Percentiles rank a stretch among this genome's conserved stretches.
Conservation (phyloP, 2,888 invertebrate genomes). For the Drosophila borealis region DNA sequence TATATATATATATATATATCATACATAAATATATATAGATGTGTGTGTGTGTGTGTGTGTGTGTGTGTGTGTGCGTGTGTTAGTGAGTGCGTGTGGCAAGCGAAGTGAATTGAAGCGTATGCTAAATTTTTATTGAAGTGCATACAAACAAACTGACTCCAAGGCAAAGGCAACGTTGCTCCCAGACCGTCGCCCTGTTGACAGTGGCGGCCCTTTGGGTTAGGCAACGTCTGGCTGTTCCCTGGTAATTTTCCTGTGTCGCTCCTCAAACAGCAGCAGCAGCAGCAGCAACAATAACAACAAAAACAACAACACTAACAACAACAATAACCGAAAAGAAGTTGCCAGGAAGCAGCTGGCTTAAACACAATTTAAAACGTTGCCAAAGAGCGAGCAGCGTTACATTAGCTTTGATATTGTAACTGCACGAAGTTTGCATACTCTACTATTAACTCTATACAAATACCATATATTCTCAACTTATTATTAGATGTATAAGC, state of each 20-base stretch:
- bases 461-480: too few relatives aligned
- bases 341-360: slow-evolving; percentile 25
- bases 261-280: slow-evolving; percentile 6
- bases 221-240: slow-evolving; percentile 29
- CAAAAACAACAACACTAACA: neutral
- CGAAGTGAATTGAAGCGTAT: slow-evolving; percentile 75
- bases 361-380: slow-evolving; percentile 52
- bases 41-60: slow-evolving; percentile 15
- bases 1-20: neutral
- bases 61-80: slow-evolving; percentile 15
- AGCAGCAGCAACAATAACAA: neutral
- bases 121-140: slow-evolving; percentile 77
- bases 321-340: slow-evolving; percentile 26
- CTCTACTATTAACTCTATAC: neutral
- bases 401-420: slow-evolving; percentile 14
- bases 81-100: slow-evolving; percentile 52
- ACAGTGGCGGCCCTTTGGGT: slow-evolving; percentile 27
- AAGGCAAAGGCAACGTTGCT: slow-evolving; percentile 33
- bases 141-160: slow-evolving; percentile 69
- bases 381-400: slow-evolving; percentile 16
- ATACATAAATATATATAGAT: too few relatives aligned
- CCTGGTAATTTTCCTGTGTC: slow-evolving; percentile 57
- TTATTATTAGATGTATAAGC: too few relatives aligned
- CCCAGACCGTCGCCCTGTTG: slow-evolving; percentile 23
- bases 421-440: neutral